Base-by-base conservation (phyloP, 2,888 invertebrate genomes). In the Lepidochrysops patricia region DNA sequence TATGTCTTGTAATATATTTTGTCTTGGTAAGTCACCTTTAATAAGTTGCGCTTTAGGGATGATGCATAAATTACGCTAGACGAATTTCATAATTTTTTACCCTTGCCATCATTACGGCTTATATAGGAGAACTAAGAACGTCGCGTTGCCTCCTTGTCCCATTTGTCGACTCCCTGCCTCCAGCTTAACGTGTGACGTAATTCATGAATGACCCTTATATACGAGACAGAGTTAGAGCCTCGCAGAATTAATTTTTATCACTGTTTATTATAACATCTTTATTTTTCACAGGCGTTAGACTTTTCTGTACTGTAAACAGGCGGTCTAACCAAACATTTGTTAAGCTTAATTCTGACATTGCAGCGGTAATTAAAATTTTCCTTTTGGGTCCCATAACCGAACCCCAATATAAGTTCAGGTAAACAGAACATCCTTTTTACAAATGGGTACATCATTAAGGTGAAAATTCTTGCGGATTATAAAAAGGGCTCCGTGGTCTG, bases 391-490 rank as follows among this genome's bases (percentile, higher is more conserved):
- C 54, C 13, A 54, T 54, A 32, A 29, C 26, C 43, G 43, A 13
- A 61, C 57, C 50, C 49, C 9, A 49, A 57, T 57, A 57, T 64
- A 67, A 65, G 62, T 60, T 62, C 75, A 76, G 76, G 78, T 74
- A 78, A 76, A 74, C 71, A 66, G 71, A 76, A 79, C 76, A 76
- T 75, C 76, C 79, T 77, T 79, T 70, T 70, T 72, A 79, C 76
- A 75, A 84, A 82, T 76, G 79, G 76, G 74, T 76, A 77, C 73
- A 80, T 81, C 79, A 81, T 86, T 84, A 82, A 72, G 76, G 77
- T 72, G 75, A 74, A 73, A 76, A 82, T 83, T 82, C 83, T 83
- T 81, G 69, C 74, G 85, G 88, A 86, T 87, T 88, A 86, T 80
- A 78, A 83, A 81, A 83, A 79, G 81, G 80, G 71, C 68, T 61